Conservation (phyloP, 2,113 vertebrate species). For the Tinamus guttatus region DNA sequence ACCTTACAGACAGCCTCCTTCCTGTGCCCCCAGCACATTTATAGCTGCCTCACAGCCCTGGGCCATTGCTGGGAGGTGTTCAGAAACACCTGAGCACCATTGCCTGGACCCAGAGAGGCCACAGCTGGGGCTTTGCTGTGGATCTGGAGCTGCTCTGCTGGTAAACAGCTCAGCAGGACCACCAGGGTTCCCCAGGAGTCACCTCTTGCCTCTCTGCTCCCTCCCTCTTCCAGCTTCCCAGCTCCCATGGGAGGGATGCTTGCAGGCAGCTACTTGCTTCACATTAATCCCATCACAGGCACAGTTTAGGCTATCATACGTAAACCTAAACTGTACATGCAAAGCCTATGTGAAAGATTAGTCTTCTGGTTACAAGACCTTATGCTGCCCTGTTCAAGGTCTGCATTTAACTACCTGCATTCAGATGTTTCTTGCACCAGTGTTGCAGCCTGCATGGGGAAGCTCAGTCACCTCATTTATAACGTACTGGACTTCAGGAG, state of each 20-base stretch:
- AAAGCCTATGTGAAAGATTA: neutral
- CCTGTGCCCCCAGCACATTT: neutral
- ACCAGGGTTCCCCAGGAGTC: neutral
- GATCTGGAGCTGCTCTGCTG: neutral
- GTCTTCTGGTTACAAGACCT: neutral
- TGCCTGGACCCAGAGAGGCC: neutral
- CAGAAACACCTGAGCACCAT: neutral
- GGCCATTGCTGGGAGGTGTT: neutral
- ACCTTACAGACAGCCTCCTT: neutral
- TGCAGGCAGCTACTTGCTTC: neutral
- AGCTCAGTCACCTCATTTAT: neutral
- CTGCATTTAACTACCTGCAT: neutral
- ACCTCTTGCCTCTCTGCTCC: neutral
- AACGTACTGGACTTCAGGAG: neutral
- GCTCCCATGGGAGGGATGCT: neutral
- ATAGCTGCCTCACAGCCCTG: neutral
- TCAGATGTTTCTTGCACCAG: neutral
- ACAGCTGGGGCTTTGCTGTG: neutral
- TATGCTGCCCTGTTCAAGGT: neutral
- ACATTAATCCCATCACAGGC: neutral
- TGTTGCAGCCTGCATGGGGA: accelerated
- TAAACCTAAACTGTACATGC: too few species aligned
- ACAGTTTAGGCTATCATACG: neutral
- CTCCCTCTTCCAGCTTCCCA: neutral
- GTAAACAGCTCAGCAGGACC: neutral